A percentile compares a stretch with the other conserved stretches of the same genome.
Evolutionary conservation across 2,888 invertebrate species (phyloP).

Genomic region (Seladonia tumulorum): DNA sequence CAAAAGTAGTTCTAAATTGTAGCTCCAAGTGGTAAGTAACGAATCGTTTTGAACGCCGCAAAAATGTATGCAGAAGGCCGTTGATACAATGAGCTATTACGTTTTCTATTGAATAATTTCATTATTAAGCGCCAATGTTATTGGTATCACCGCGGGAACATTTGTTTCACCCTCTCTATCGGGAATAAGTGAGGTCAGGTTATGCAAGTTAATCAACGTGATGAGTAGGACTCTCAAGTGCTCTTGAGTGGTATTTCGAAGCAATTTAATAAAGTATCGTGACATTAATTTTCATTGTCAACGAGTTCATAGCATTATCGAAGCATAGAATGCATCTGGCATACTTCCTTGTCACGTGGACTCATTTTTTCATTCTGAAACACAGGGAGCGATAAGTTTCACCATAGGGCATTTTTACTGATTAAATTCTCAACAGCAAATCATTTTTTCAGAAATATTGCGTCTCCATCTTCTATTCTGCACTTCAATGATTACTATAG

Average conservation of each 20-base stretch:
- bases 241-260: conserved; percentile 17
- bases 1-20: neutral
- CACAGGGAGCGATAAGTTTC: neutral
- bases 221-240: conserved; percentile 24
- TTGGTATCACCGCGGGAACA: conserved; percentile 41
- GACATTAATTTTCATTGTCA: conserved; percentile 6
- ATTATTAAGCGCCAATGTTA: conserved; percentile 21
- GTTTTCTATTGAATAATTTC: conserved; percentile 36
- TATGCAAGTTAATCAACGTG: conserved; percentile 24
- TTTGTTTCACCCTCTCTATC: conserved; percentile 17
- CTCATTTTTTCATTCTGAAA: neutral
- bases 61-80: neutral
- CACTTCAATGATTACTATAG: too few relatives aligned
- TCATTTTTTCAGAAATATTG: neutral
- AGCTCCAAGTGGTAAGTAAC: neutral
- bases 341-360: neutral
- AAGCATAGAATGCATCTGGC: neutral
- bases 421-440: neutral
- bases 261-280: conserved; percentile 6
- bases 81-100: neutral
- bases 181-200: conserved; percentile 23
- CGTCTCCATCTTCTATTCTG: neutral
- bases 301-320: neutral
- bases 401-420: neutral
- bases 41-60: neutral